Evolutionary conservation across 2,888 invertebrate species (phyloP).

Genomic region (Lymantria dispar): DNA sequence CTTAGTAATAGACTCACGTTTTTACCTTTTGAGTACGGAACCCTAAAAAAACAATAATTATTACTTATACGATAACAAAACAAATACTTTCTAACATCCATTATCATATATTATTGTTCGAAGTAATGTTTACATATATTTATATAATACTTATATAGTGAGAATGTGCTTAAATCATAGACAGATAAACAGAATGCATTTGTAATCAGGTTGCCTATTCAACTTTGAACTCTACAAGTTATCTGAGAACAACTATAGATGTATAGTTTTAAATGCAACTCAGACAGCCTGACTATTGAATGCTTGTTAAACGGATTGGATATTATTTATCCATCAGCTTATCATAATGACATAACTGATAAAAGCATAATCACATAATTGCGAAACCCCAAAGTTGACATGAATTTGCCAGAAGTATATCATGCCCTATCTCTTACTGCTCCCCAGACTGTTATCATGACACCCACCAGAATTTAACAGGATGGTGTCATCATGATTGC

Average conservation of each 20-base stretch:
- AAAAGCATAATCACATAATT: too few relatives aligned
- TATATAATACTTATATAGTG: constrained; percentile 8
- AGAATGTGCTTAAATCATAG: constrained; percentile 18
- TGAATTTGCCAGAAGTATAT: too few relatives aligned
- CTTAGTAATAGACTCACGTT: too few relatives aligned
- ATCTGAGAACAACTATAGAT: background rate
- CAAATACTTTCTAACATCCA: constrained; percentile 12
- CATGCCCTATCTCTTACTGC: too few relatives aligned
- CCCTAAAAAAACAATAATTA: too few relatives aligned
- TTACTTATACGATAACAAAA: constrained; percentile 2
- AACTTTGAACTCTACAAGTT: constrained; percentile 28
- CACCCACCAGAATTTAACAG: too few relatives aligned
- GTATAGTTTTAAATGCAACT: background rate
- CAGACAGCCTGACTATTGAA: constrained; percentile 3
- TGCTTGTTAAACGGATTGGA: background rate
- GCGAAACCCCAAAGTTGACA: too few relatives aligned
- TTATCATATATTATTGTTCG: constrained; percentile 16
- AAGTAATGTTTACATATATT: constrained; percentile 5
- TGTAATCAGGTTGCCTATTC: constrained; percentile 34
- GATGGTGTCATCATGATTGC: too few relatives aligned
- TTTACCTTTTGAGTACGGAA: too few relatives aligned
- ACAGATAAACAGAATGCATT: constrained; percentile 14
- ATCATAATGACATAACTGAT: too few relatives aligned
- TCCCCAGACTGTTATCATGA: too few relatives aligned
- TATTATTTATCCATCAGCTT: background rate